These are phyloP conservation scores for Lycaena phlaeas DNA, from an alignment of 2,888 invertebrate genomes.

Conservation along the genomic window DNA sequence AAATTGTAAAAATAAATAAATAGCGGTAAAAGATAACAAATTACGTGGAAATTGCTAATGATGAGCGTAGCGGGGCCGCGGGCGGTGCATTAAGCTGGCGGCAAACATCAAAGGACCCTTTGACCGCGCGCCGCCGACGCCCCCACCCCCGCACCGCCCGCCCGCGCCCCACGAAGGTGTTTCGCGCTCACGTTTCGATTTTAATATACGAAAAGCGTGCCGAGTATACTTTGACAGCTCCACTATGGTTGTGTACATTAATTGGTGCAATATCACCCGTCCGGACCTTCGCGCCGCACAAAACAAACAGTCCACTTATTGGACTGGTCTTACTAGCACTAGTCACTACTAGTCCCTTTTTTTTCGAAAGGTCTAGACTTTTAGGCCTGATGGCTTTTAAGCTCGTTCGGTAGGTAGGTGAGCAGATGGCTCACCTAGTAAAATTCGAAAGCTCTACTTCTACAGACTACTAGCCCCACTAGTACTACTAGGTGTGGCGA, in stretches of 20 bases:
- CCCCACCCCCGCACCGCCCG: slow-evolving; percentile 44
- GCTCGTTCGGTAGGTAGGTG: no score
- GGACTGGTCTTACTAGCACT: no score
- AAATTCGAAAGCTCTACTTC: no score
- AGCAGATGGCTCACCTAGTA: no score
- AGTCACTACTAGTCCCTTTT: no score
- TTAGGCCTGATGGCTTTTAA: no score
- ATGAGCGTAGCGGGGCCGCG: slow-evolving; percentile 65
- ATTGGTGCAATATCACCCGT: background rate
- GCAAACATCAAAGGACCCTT: slow-evolving; percentile 72
- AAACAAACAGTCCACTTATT: no score
- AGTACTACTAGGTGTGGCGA: no score
- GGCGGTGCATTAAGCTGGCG: slow-evolving; percentile 73
- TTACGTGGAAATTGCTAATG: slow-evolving; percentile 73
- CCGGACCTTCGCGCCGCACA: no score
- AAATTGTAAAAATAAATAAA: slow-evolving; percentile 68
- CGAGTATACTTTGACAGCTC: slow-evolving; percentile 1
- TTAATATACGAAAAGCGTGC: slow-evolving; percentile 5
- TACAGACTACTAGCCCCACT: no score
- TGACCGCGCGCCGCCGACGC: slow-evolving; percentile 72
- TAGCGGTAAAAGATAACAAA: slow-evolving; percentile 73
- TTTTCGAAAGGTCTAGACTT: no score
- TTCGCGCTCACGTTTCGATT: slow-evolving; percentile 13
- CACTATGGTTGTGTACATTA: background rate
- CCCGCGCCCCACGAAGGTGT: slow-evolving; percentile 19